Evolutionary conservation across 2,888 invertebrate species (phyloP).

Genomic region (Cerastis leucographa): DNA sequence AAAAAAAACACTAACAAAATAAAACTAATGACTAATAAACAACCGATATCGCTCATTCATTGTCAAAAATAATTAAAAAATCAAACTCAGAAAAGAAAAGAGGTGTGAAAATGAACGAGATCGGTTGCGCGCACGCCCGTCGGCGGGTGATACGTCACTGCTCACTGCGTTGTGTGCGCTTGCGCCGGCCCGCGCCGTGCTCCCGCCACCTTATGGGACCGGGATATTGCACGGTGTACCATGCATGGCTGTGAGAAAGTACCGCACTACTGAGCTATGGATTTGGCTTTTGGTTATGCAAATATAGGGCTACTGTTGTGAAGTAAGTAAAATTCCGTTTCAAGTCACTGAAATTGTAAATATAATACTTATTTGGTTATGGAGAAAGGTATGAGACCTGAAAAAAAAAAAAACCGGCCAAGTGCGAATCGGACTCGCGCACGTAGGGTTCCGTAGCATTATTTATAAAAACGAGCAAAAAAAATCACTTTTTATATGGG

Average conservation of each 20-base stretch:
- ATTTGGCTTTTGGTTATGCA: neutral
- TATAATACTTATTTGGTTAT: neutral
- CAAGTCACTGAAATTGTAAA: neutral
- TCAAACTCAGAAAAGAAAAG: constrained; percentile 26
- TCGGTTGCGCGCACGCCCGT: constrained; percentile 63
- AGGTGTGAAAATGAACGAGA: constrained; percentile 47
- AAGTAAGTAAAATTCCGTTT: neutral
- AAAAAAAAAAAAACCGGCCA: too few species aligned
- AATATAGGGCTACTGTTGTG: neutral
- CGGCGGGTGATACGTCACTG: constrained; percentile 68
- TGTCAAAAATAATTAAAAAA: constrained; percentile 8
- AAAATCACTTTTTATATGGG: too few species aligned
- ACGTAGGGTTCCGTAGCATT: too few species aligned
- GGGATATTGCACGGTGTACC: constrained; percentile 56
- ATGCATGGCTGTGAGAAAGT: constrained; percentile 55
- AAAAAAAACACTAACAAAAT: constrained; percentile 49
- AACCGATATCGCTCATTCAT: constrained; percentile 44
- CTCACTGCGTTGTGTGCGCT: constrained; percentile 61
- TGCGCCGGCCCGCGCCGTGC: constrained; percentile 34
- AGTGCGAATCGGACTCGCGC: too few species aligned
- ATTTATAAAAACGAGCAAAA: too few species aligned
- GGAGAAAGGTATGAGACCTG: neutral
- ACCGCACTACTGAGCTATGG: neutral
- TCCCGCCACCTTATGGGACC: constrained; percentile 53
- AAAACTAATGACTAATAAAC: constrained; percentile 41